These are phyloP conservation scores for Triops cancriformis DNA, from an alignment of 1,140 invertebrate genomes.

Conservation along the genomic window DNA sequence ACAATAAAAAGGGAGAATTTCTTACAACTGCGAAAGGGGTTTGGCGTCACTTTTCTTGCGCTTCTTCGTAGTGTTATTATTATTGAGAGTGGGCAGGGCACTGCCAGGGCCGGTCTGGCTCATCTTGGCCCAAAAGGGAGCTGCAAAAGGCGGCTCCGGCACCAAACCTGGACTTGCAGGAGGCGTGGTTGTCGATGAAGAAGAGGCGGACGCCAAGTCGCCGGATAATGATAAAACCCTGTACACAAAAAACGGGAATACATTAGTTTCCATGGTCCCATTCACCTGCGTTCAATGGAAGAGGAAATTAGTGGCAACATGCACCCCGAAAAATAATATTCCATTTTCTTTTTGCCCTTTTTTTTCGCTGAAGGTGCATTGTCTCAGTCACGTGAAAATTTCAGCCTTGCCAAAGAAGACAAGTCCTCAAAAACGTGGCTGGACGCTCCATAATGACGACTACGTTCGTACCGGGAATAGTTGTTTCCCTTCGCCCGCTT, in stretches of 20 bases:
- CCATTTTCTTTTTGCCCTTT: not conserved
- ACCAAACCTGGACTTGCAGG: slow-evolving; percentile 15
- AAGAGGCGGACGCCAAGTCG: slow-evolving; percentile 19
- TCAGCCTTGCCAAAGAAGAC: not conserved
- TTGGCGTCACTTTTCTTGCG: slow-evolving; percentile 73
- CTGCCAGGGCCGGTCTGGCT: slow-evolving; percentile 42
- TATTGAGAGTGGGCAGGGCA: slow-evolving; percentile 16
- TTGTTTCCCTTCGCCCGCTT: not conserved
- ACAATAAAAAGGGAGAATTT: slow-evolving; percentile 30
- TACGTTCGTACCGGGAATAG: not conserved
- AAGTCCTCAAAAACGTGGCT: not conserved
- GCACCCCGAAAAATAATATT: no score
- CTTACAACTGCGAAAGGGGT: slow-evolving; percentile 72
- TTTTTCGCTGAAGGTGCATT: not conserved
- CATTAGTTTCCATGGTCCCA: no score
- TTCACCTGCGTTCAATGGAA: no score
- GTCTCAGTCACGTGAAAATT: not conserved
- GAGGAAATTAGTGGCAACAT: no score
- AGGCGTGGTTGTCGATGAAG: not conserved
- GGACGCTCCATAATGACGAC: not conserved
- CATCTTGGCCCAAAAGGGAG: slow-evolving; percentile 75
- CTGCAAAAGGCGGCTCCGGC: slow-evolving; percentile 33
- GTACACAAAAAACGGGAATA: not conserved
- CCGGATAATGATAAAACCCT: slow-evolving; percentile 12
- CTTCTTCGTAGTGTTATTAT: slow-evolving; percentile 46